Conservation (phyloP, 1,140 invertebrate genomes). For the Dysdera silvatica region DNA sequence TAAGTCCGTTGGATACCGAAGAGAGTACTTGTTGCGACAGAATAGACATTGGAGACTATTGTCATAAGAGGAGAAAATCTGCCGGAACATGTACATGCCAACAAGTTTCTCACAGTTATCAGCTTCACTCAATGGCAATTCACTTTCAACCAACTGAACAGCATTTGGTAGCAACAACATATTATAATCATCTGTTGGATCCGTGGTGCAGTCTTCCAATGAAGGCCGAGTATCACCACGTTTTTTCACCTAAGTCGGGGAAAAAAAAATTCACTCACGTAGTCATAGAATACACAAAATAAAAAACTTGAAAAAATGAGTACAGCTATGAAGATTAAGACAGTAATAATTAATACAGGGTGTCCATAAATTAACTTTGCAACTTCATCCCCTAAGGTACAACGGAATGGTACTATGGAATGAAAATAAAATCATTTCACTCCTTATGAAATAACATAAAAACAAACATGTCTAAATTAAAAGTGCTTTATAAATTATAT, state of each 20-base stretch:
- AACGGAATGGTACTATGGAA: too few relatives aligned
- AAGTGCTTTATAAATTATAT: too few relatives aligned
- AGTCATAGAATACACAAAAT: background rate
- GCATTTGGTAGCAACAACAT: constrained; percentile 35
- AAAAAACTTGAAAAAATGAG: background rate
- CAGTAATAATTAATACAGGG: too few relatives aligned
- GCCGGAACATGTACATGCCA: constrained; percentile 34
- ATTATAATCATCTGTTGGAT: constrained; percentile 22
- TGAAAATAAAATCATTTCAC: background rate
- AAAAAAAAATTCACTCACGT: background rate
- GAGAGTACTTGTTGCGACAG: constrained; percentile 33
- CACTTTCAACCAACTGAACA: constrained; percentile 36
- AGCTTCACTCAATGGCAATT: constrained; percentile 34
- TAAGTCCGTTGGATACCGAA: constrained; percentile 34
- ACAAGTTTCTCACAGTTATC: constrained; percentile 30
- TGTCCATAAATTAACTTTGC: too few relatives aligned
- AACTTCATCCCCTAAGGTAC: too few relatives aligned
- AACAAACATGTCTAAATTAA: too few relatives aligned
- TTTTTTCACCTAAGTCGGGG: constrained; percentile 23
- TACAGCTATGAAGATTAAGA: too few relatives aligned
- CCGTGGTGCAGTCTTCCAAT: constrained; percentile 33
- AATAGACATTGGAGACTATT: constrained; percentile 34
- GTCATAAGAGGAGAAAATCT: constrained; percentile 34
- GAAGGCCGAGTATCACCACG: constrained; percentile 22
- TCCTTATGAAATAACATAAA: background rate